These are phyloP conservation scores for Drosophila quinaria DNA, from an alignment of 2,888 invertebrate species.

Conservation along the genomic window DNA sequence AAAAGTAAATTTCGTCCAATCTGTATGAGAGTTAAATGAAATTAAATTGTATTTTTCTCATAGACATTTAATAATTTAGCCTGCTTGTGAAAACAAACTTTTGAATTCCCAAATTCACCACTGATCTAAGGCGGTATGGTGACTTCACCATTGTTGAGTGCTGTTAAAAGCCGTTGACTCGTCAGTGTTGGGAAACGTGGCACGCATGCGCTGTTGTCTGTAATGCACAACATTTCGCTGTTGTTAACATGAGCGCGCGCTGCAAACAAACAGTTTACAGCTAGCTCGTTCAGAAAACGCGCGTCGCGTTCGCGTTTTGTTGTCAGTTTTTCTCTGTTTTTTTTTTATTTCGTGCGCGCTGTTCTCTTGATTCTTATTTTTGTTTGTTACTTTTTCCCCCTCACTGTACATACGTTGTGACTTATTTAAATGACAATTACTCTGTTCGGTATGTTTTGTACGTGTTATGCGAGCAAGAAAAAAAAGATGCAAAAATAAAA, in stretches of 20 bases:
- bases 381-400: conserved; percentile 17
- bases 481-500: conserved; percentile 24
- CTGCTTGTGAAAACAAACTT: background rate
- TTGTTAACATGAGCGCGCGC: conserved; percentile 56
- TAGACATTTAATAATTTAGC: background rate
- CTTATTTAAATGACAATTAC: conserved; percentile 27
- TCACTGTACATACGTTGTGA: conserved; percentile 20
- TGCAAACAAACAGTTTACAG: conserved; percentile 37
- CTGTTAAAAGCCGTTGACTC: conserved; percentile 8
- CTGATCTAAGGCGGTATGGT: background rate
- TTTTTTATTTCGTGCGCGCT: conserved; percentile 37
- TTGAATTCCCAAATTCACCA: conserved; percentile 9
- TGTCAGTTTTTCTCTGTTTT: conserved; percentile 55
- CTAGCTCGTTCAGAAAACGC: conserved; percentile 67
- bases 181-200: conserved; percentile 55
- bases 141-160: conserved; percentile 9
- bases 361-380: conserved; percentile 37
- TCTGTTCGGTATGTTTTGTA: conserved; percentile 36
- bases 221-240: conserved; percentile 36
- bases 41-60: background rate
- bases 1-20: background rate
- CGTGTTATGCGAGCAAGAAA: conserved; percentile 23
- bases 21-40: background rate
- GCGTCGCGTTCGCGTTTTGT: conserved; percentile 72
- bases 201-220: conserved; percentile 69